Evolutionary conservation across 2,113 vertebrate species (phyloP), one percentile per base, ranked within the genome.

Genomic region (Centropristis striata): DNA sequence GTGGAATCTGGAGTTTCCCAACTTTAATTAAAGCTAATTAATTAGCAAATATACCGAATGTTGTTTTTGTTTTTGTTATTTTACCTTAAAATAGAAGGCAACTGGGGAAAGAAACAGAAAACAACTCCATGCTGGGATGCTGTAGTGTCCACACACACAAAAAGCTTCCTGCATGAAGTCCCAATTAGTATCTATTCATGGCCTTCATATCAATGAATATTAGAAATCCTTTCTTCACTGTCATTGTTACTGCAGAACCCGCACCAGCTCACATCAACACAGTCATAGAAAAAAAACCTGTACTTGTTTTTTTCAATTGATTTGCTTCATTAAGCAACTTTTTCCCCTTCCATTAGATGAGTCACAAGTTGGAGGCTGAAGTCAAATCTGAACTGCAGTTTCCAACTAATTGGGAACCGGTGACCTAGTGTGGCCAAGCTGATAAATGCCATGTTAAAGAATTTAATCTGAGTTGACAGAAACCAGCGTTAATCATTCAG

Each of bases 401-500:
- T 89, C 79, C 72, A 65, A 58, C 86, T 88, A 85, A 86, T 90
- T 80, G n/a, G 91, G 72, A 82, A 71, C 44, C 83, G 74, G 75
- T 85, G 87, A 92, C 87, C 90, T 65, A 23, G 55, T 71, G 86
- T 23, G 27, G 75, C 20, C 8, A 37, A 86, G 65, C 53, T 57
- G 73, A 78, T 88, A 69, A 92, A 89, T 81, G 75, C 32, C 67
- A 18, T 60, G 50, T 84, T 82, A 68, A 64, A 49, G 86, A 87
- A 27, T 64, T 44, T 91, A 69, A 94, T 90, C 50, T 42, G 83
- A 85, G 53, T 36, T 87, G 92, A 92, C 88, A 91, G 88, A 82
- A 81, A 90, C 80, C 86, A 86, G 87, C 25, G 2, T 77, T 89
- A 78, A 86, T 89, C 75, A 91, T 77, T 84, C 71, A 51, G 85